phyloP scores from a whole-genome alignment of 2,113 vertebrate species.

The Panthera uncia region DNA sequence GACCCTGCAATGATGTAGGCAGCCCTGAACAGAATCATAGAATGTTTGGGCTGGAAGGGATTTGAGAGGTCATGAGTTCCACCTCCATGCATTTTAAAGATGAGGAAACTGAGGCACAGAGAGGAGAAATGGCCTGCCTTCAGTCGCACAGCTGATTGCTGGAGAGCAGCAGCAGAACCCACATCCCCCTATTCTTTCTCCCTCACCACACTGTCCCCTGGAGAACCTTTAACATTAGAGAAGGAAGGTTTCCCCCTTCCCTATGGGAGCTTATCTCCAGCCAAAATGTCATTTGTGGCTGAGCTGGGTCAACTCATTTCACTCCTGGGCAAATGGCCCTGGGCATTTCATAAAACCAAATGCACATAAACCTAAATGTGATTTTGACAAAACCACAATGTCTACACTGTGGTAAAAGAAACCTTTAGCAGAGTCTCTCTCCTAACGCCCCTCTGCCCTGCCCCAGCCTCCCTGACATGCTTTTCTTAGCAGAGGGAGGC shows the following conservation, averaged over 20 bases:
- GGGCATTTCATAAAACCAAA: conserved; percentile 50
- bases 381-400: conserved; percentile 63
- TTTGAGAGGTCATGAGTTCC: background rate
- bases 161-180: background rate
- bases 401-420: conserved; percentile 64
- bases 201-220: background rate
- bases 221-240: background rate
- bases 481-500: conserved; percentile 7
- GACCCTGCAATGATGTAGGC: background rate
- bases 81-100: background rate
- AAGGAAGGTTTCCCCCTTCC: background rate
- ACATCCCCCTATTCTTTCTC: background rate
- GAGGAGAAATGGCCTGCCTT: background rate
- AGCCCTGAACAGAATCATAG: background rate
- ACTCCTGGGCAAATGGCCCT: conserved; percentile 47
- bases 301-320: conserved; percentile 13
- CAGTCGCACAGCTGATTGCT: background rate
- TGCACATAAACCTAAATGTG: conserved; percentile 64
- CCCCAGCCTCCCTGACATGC: background rate
- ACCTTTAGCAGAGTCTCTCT: conserved; percentile 11
- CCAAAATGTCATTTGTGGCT: conserved; percentile 62
- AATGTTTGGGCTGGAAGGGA: background rate
- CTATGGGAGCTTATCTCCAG: conserved; percentile 57
- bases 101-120: background rate
- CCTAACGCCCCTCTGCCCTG: background rate